Base-by-base conservation (phyloP, 2,797 vertebrate genomes). In the Rhyacichthys aspro region DNA sequence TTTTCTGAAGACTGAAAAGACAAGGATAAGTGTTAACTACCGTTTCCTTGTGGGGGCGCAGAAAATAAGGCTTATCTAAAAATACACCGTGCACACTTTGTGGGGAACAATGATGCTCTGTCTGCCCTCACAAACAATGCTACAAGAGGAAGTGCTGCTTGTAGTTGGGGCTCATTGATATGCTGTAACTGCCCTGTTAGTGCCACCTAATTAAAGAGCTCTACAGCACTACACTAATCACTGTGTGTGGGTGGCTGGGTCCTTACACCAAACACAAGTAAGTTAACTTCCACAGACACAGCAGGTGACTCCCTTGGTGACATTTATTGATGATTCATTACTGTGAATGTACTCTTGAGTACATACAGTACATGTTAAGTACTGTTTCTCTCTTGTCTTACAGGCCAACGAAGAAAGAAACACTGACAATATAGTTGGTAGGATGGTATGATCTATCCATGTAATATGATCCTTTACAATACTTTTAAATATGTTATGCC, bases 11-110 rank as follows among this genome's bases (percentile, higher is more conserved):
- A 39, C 38, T 39, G 38, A 41, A 14, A 41, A 45, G 19, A 32
- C 33, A 1, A 37, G 36, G 36, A 18, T 16, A 17, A 36, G 6
- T 28, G n/a, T n/a, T n/a, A 36, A 36, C 15, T 15, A 36, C 28
- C 43, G 16, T 42, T 55, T 68, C 50, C 55, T 78, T 71, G 63
- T 77, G 66, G 67, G 11, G 46, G 54, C 72, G 54, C 67, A 74
- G 53, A 53, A 82, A 82, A 78, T 63, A 62, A 17, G 33, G 11
- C 46, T 33, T n/a, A 50, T 37, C n/a, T 37, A 36, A 34, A 49
- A 49, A 36, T n/a, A 17, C 6, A 8, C 47, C 16, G 4, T 8
- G 7, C 32, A 37, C 33, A 17, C 36, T 50, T 16, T n/a, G 42
- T 17, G 14, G 36, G 23, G 8, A 39, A 44, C 36, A 61, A 57